Base-by-base conservation (phyloP, 2,888 invertebrate genomes). In the Megalurothrips usitatus region DNA sequence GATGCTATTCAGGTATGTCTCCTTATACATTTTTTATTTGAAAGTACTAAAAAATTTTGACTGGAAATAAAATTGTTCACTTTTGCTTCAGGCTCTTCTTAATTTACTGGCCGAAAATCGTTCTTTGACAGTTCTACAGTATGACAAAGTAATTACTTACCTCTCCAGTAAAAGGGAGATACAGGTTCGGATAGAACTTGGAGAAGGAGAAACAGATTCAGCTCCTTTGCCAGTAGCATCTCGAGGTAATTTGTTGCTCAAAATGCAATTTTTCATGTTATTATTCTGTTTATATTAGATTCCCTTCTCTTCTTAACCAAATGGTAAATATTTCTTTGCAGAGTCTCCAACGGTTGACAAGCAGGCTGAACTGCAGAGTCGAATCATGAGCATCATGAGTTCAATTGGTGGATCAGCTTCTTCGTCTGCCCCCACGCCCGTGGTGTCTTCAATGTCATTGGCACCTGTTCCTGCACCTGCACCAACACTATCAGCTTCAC, bases 71-170 rank as follows among this genome's bases (percentile, higher is more conserved):
- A 79, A 14, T 34, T 79, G 79, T 1, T 48, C 1, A 47, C 14
- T 52, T 23, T 79, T 81, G 79, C 75, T 81, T 34, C 84, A 86
- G 82, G 87, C 91, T 81, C 87, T 96, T 68, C 87, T 97, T 2
- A 95, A 94, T 82, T 91, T 96, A 85, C 88, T 97, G 78, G 94
- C 95, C 0, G 94, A 96, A 85, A 96, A 95, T 85, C 91, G 94
- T 80, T 91, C 92, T 19, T 87, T 96, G 78, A 94, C 94, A 0
- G 92, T 92, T 0, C 86, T 92, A 26, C 95, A 96, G 86, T 95
- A 95, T 84, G 95, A 96, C 84, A 91, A 92, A 83, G 89, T 96
- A 17, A 90, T 96, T 80, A 87, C 90, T 81, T 94, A 94, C 86
- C 87, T 94, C 52, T 90, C 94, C 88, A 93, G 94, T 84, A 91